Conservation (phyloP, 2,113 vertebrate species). For the Cepphus grylle region DNA sequence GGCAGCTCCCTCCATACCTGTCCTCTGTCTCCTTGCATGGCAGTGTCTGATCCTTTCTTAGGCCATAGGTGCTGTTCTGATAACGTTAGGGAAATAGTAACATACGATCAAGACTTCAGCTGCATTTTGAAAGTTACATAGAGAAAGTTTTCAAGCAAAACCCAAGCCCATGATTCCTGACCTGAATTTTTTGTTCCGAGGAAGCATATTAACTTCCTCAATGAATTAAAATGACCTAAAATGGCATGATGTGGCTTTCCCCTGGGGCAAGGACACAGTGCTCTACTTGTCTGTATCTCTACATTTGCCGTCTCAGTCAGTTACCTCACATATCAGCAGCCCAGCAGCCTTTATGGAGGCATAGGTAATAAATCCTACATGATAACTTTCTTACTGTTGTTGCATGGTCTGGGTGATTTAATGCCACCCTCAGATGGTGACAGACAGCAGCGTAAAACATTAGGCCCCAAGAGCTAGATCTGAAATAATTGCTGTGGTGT, state of each 20-base stretch:
- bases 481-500: background rate
- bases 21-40: background rate
- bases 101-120: accelerated
- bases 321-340: background rate
- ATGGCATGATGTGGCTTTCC: background rate
- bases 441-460: background rate
- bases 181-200: background rate
- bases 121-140: background rate
- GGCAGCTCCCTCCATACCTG: background rate
- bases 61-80: background rate
- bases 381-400: background rate
- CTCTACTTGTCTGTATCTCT: background rate
- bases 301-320: background rate
- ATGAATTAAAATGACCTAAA: background rate
- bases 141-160: background rate
- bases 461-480: background rate
- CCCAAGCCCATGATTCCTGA: background rate
- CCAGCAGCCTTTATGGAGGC: background rate
- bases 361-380: background rate
- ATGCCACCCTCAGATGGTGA: background rate
- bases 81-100: background rate
- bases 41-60: background rate
- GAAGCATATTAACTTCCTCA: background rate
- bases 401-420: background rate
- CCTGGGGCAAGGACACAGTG: background rate